Evolutionary conservation across 2,113 vertebrate species (phyloP).

Genomic region (Callopanchax toddi): DNA sequence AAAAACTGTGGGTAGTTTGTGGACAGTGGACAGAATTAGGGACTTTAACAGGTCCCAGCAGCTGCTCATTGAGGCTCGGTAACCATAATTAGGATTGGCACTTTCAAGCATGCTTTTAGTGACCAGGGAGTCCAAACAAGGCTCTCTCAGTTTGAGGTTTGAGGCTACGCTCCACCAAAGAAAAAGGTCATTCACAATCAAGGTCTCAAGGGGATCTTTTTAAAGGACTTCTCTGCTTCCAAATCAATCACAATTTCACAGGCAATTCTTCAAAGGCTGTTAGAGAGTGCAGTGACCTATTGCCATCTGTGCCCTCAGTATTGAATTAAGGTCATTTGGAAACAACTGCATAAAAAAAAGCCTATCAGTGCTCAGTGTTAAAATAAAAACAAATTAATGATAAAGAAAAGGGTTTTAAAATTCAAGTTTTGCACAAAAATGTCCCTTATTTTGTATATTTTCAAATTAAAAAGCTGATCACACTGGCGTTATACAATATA

Average conservation of each 20-base stretch:
- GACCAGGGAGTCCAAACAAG: constrained; percentile 70
- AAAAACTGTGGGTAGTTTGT: not conserved
- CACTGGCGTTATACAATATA: no score
- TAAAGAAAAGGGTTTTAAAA: constrained; percentile 11
- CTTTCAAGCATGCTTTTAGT: constrained; percentile 72
- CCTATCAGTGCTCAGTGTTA: constrained; percentile 20
- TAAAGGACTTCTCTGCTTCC: constrained; percentile 50
- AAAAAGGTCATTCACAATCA: constrained; percentile 79
- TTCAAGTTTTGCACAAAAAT: not conserved
- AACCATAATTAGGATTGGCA: constrained; percentile 74
- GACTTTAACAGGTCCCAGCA: constrained; percentile 57
- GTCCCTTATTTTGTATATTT: not conserved
- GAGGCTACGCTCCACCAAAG: constrained; percentile 67
- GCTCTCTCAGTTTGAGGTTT: constrained; percentile 73
- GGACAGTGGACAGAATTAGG: constrained; percentile 41
- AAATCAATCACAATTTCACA: constrained; percentile 73
- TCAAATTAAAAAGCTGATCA: no score
- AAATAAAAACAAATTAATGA: constrained; percentile 16
- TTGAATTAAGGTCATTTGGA: constrained; percentile 37
- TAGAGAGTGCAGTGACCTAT: constrained; percentile 41
- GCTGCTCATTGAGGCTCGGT: constrained; percentile 61
- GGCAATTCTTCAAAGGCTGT: constrained; percentile 56
- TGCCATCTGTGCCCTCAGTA: constrained; percentile 44
- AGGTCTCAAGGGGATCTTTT: constrained; percentile 59
- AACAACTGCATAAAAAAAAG: constrained; percentile 12